These are phyloP conservation scores for Xylocampa areola DNA, from an alignment of 2,888 invertebrate genomes.

Conservation along the genomic window DNA sequence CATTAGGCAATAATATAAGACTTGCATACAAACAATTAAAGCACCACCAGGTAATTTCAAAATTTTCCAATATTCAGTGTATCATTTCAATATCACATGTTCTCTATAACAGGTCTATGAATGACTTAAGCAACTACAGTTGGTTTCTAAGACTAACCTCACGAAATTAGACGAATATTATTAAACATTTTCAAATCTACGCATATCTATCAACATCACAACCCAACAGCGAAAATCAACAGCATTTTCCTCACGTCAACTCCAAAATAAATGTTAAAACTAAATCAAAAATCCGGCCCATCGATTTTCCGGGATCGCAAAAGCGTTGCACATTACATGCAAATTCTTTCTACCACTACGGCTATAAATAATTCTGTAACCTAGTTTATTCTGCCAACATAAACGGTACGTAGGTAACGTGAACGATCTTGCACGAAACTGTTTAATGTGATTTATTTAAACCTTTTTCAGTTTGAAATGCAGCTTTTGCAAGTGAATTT, in stretches of 20 bases:
- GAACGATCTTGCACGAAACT: slow-evolving; percentile 63
- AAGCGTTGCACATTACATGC: slow-evolving; percentile 58
- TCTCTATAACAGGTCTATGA: too few relatives aligned
- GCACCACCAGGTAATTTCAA: too few relatives aligned
- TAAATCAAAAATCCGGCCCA: slow-evolving; percentile 10
- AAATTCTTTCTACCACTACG: slow-evolving; percentile 53
- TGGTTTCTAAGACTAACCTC: too few relatives aligned
- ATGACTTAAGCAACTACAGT: too few relatives aligned
- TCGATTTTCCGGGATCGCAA: slow-evolving; percentile 41
- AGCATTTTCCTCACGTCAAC: not conserved
- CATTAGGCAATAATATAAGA: too few relatives aligned
- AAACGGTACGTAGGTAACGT: slow-evolving; percentile 59
- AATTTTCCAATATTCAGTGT: too few relatives aligned
- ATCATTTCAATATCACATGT: too few relatives aligned
- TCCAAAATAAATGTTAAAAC: slow-evolving; percentile 9
- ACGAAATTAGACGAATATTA: too few relatives aligned
- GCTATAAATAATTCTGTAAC: slow-evolving; percentile 61
- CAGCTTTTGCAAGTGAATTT: slow-evolving; percentile 16
- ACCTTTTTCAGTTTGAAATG: slow-evolving; percentile 50
- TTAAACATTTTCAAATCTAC: too few relatives aligned
- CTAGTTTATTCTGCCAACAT: slow-evolving; percentile 56
- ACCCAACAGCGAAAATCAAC: too few relatives aligned
- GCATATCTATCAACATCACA: too few relatives aligned
- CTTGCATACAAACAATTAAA: too few relatives aligned
- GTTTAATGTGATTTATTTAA: slow-evolving; percentile 60